Evolutionary conservation across 30 jellyfish, hydroid and myxozoan genomes (phyloP).

Genomic region (Chironex yamaguchii): DNA sequence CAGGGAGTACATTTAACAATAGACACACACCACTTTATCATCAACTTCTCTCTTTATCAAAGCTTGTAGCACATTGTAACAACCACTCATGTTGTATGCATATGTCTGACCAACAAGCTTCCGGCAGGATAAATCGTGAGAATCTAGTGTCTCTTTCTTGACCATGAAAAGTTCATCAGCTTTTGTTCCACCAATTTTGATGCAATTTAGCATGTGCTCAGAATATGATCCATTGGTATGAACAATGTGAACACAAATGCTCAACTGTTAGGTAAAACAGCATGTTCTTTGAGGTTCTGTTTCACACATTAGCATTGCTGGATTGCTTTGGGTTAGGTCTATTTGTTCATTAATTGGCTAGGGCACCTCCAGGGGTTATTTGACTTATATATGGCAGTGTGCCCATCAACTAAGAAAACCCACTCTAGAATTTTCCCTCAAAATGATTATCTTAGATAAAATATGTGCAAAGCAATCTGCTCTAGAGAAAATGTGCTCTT

Average conservation of each 20-base stretch:
- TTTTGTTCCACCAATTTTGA: constrained; percentile 9
- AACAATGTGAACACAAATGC: constrained; percentile 46
- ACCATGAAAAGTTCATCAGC: constrained; percentile 9
- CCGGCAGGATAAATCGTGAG: constrained; percentile 1
- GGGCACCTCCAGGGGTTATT: too few species aligned
- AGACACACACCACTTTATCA: constrained; percentile 29
- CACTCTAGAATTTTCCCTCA: too few species aligned
- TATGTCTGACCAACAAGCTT: constrained; percentile 58
- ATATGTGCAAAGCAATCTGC: too few species aligned
- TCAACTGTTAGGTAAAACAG: too few species aligned
- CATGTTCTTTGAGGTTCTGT: too few species aligned
- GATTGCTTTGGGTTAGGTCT: too few species aligned
- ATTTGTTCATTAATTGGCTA: too few species aligned
- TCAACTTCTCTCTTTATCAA: neutral
- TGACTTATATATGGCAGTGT: too few species aligned
- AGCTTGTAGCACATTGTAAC: constrained; percentile 48
- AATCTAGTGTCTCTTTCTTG: constrained; percentile 13
- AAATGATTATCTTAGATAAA: too few species aligned
- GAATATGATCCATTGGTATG: constrained; percentile 14
- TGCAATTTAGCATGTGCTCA: constrained; percentile 38
- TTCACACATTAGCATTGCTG: too few species aligned
- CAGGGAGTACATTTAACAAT: constrained; percentile 29
- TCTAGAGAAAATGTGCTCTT: too few species aligned
- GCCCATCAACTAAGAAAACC: too few species aligned
- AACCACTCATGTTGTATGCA: constrained; percentile 21